Evolutionary conservation across 2,797 vertebrate species (phyloP).

Genomic region (Anguilla anguilla): DNA sequence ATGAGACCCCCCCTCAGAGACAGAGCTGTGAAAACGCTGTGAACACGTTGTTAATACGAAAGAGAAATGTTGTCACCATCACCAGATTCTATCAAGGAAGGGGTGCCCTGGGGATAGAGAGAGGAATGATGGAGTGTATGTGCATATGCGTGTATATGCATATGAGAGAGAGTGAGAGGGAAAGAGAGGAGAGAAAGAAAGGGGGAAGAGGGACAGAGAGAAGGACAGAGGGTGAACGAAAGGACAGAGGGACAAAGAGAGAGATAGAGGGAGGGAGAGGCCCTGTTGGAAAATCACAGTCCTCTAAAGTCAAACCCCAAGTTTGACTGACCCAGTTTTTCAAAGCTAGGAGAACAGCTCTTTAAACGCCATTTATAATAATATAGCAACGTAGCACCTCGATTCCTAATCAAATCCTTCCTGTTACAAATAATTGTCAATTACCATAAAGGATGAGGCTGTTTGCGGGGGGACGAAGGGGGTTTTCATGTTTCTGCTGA

Average conservation of each 20-base stretch:
- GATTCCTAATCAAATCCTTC: conserved; percentile 47
- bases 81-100: conserved; percentile 34
- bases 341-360: conserved; percentile 31
- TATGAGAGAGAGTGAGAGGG: not conserved
- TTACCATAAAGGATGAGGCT: conserved; percentile 58
- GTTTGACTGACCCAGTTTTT: conserved; percentile 22
- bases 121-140: not conserved
- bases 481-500: conserved; percentile 49
- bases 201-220: conserved; percentile 4
- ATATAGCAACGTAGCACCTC: conserved; percentile 54
- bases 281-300: not conserved
- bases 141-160: not conserved
- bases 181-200: not conserved
- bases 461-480: conserved; percentile 43
- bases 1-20: conserved; percentile 54
- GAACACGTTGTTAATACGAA: conserved; percentile 48
- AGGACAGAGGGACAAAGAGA: conserved; percentile 22
- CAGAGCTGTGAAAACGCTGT: conserved; percentile 39
- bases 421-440: conserved; percentile 67
- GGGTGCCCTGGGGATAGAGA: not conserved
- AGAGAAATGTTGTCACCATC: conserved; percentile 36
- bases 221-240: conserved; percentile 11
- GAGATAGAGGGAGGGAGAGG: not conserved
- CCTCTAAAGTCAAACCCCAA: not conserved
- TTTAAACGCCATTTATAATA: conserved; percentile 55